phyloP scores from a whole-genome alignment of 2,113 vertebrate species.

The Brevimyrus niger region DNA sequence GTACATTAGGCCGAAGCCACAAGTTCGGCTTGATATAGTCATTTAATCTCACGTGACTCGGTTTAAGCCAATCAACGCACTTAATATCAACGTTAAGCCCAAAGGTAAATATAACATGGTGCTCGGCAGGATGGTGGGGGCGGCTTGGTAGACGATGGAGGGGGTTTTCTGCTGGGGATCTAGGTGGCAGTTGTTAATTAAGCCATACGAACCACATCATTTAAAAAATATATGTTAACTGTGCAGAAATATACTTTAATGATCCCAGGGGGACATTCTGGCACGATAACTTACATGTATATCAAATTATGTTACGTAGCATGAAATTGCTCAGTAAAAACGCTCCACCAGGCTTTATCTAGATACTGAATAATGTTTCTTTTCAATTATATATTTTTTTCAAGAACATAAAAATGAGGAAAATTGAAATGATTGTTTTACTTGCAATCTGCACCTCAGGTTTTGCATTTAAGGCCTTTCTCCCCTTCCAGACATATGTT shows the following conservation, averaged over 20 bases:
- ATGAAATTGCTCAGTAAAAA: neutral
- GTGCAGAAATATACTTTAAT: neutral
- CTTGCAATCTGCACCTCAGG: neutral
- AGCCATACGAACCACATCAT: neutral
- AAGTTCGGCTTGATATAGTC: neutral
- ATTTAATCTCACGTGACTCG: neutral
- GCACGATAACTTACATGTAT: neutral
- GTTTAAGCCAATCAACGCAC: neutral
- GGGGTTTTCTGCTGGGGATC: neutral
- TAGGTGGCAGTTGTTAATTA: neutral
- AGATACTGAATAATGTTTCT: neutral
- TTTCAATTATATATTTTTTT: neutral
- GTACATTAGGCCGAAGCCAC: neutral
- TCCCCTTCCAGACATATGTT: neutral
- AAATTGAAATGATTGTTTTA: neutral
- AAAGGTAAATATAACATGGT: conserved; percentile 1
- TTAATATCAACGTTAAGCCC: neutral
- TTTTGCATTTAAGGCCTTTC: neutral
- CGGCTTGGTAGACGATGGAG: neutral
- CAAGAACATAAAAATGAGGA: neutral
- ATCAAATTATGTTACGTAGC: neutral
- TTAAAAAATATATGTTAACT: neutral
- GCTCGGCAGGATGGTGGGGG: neutral
- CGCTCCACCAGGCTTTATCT: neutral
- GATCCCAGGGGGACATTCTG: neutral